Percentiles rank a stretch among this genome's conserved stretches.
phyloP scores from a whole-genome alignment of 2,888 invertebrate genomes.

The Himalopsyche kuldschensis region DNA sequence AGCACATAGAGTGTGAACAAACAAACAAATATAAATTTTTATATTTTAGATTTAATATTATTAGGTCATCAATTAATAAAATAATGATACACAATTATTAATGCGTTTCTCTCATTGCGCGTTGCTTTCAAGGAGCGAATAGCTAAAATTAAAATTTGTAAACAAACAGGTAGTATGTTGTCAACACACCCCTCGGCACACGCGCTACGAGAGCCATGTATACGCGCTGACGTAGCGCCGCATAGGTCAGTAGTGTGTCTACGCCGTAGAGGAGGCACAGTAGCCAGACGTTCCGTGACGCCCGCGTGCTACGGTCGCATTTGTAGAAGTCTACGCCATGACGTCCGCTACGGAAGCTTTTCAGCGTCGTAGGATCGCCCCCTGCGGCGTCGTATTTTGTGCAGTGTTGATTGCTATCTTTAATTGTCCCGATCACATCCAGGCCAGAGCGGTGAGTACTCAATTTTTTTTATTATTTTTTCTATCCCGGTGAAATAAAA shows the following conservation, averaged over 20 bases:
- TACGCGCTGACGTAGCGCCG: background rate
- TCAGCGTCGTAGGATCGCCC: constrained; percentile 12
- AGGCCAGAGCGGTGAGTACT: constrained; percentile 25
- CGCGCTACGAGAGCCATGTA: background rate
- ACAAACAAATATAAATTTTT: too few species aligned
- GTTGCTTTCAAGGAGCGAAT: background rate
- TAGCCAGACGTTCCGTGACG: constrained; percentile 23
- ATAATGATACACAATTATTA: too few species aligned
- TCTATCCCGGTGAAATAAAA: background rate
- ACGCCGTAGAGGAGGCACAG: background rate
- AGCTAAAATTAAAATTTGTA: background rate
- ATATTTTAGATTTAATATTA: too few species aligned
- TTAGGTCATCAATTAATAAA: too few species aligned
- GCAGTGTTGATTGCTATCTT: constrained; percentile 23
- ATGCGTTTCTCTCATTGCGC: background rate
- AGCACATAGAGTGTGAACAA: too few species aligned
- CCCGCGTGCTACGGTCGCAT: constrained; percentile 17
- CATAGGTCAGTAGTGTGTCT: background rate
- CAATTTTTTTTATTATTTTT: background rate
- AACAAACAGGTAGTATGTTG: background rate
- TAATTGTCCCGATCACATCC: background rate
- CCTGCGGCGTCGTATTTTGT: constrained; percentile 21
- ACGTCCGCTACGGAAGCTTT: constrained; percentile 3
- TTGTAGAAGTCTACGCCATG: constrained; percentile 8
- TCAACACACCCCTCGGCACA: background rate